Percentiles rank a stretch among this genome's conserved stretches.
These are phyloP conservation scores for Epicampocera succincta DNA, from an alignment of 2,888 invertebrate species.

Conservation along the genomic window DNA sequence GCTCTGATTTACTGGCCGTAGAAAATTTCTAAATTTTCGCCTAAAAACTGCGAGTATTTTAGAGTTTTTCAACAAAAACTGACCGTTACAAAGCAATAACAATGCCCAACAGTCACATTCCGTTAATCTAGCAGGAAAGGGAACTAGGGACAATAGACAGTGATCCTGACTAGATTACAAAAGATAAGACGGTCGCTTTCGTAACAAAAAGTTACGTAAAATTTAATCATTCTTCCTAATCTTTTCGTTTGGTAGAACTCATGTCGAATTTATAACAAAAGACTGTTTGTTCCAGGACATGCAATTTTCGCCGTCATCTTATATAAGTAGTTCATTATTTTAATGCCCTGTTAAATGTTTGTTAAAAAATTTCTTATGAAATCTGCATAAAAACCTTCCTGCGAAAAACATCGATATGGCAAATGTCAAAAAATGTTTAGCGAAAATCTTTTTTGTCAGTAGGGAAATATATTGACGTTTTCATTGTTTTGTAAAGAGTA, in stretches of 20 bases:
- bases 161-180: not conserved
- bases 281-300: constrained; percentile 14
- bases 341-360: constrained; percentile 4
- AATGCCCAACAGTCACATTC: constrained; percentile 7
- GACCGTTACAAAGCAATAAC: constrained; percentile 56
- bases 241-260: constrained; percentile 44
- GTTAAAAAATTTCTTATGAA: constrained; percentile 41
- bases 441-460: constrained; percentile 3
- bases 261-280: constrained; percentile 45
- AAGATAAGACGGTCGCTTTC: constrained; percentile 17
- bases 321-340: constrained; percentile 48
- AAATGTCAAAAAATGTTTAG: constrained; percentile 10
- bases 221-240: constrained; percentile 64
- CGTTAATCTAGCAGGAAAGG: constrained; percentile 13
- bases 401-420: constrained; percentile 13
- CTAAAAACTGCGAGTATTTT: constrained; percentile 23
- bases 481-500: constrained; percentile 43
- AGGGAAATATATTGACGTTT: constrained; percentile 16
- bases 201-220: constrained; percentile 61
- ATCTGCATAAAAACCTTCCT: constrained; percentile 44
- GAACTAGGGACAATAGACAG: constrained; percentile 1
- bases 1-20: constrained; percentile 46
- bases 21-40: constrained; percentile 44
- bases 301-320: constrained; percentile 39
- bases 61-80: constrained; percentile 43